Percentiles rank a stretch among this genome's conserved stretches.
Evolutionary conservation across 1,140 invertebrate genomes (phyloP).

Genomic region (Drosophila busckii): DNA sequence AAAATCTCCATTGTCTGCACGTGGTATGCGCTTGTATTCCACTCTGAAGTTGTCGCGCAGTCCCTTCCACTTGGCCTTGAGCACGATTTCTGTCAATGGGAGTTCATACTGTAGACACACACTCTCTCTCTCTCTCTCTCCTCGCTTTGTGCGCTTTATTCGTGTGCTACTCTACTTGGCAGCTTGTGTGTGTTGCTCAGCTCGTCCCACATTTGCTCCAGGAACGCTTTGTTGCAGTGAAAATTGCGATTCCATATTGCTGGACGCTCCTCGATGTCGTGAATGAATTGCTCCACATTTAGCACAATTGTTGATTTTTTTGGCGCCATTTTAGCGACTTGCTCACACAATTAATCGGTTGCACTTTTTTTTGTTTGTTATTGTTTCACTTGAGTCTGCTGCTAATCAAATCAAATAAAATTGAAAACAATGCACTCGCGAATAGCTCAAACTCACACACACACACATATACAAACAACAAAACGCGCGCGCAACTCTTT

Average conservation of each 20-base stretch:
- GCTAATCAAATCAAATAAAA: slow-evolving; percentile 36
- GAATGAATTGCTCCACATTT: slow-evolving; percentile 78
- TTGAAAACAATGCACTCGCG: slow-evolving; percentile 40
- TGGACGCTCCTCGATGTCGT: slow-evolving; percentile 73
- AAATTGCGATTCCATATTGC: slow-evolving; percentile 79
- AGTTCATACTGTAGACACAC: slow-evolving; percentile 13
- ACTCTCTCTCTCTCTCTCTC: background rate
- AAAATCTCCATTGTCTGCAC: slow-evolving; percentile 72
- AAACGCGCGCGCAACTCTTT: no score
- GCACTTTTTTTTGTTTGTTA: slow-evolving; percentile 15
- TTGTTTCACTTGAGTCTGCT: slow-evolving; percentile 10
- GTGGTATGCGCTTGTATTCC: slow-evolving; percentile 77
- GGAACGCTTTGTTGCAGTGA: slow-evolving; percentile 77
- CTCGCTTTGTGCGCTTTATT: background rate
- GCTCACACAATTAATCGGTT: slow-evolving; percentile 1
- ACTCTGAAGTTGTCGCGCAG: slow-evolving; percentile 77
- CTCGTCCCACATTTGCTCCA: slow-evolving; percentile 78
- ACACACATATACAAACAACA: slow-evolving; percentile 3
- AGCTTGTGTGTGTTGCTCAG: slow-evolving; percentile 66
- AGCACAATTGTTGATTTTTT: slow-evolving; percentile 77
- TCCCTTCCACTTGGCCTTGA: slow-evolving; percentile 79
- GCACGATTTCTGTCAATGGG: slow-evolving; percentile 59
- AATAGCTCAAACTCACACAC: slow-evolving; percentile 9
- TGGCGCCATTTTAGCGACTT: slow-evolving; percentile 60
- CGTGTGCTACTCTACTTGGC: slow-evolving; percentile 63